Base-by-base conservation (phyloP, 2,113 vertebrate species). In the Cavia aperea region DNA sequence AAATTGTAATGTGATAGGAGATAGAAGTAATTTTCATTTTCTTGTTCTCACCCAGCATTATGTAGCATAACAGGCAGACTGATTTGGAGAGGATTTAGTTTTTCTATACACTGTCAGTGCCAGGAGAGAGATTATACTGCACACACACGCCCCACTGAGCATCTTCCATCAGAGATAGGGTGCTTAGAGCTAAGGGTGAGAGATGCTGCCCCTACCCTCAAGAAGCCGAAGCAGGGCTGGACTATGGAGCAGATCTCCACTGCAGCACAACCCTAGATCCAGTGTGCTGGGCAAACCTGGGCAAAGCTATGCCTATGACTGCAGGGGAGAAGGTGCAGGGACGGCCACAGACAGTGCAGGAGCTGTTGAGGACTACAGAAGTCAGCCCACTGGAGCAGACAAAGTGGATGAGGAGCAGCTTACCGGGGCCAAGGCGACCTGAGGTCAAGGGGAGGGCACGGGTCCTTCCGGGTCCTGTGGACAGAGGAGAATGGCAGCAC, bases 281-380 rank as follows among this genome's bases (percentile, higher is more conserved):
- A 1, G 46, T 51, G 26, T 5, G 10, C 15, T 26, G 49, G 33
- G 33, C 10, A 72, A 84, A 62, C 0, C 16, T 15, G 3, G 23
- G 26, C 21, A 43, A 81, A 23, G 33, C 15, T 23, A 58, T 4
- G 1, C 26, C 15, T 78, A 31, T 29, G 49, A n/a, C 21, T 60
- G 29, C n/a, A 23, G 24, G 1, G 72, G 39, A 81, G 19, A 86
- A 7, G 24, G 0, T 7, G 5, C 12, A 21, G 13, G 54, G 26
- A 86, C 24, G 51, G 58, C 43, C 51, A 73, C 39, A 70, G 36
- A 51, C 15, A 68, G 31, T 36, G 43, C 6, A 18, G 0, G 7
- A 49, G n/a, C 10, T 49, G 18, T 0, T 4, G 86, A 94, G 46
- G 68, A 58, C 46, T 29, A 62, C 3, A 23, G 54, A 33, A 91